Evolutionary conservation across 2,888 invertebrate genomes (phyloP), one percentile per base, ranked within the genome.

Genomic region (Mantis religiosa): DNA sequence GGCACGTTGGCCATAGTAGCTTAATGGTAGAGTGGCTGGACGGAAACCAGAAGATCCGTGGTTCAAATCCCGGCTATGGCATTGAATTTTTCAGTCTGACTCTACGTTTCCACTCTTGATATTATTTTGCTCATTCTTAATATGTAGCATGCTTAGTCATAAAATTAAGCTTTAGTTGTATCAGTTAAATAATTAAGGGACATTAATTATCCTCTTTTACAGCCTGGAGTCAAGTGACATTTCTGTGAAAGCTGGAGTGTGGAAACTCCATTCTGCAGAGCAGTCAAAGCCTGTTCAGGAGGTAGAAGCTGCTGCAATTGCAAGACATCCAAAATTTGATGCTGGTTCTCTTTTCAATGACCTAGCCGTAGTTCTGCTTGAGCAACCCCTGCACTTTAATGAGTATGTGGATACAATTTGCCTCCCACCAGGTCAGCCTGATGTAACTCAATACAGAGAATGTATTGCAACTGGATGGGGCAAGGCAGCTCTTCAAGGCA

Each of bases 391-490:
- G 30, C 93, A 95, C 87, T 94, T 96, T 85, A 95, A 96, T 85
- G 95, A 95, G 90, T 97, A 97, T 91, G 95, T 98, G 87, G 96
- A 95, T 91, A 95, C 96, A 0, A 95, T 97, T 83, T 97, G 97
- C 92, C 93, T 97, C 84, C 95, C 95, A 0, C 92, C 92, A 1
- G 9, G 4, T 4, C 82, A 41, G 28, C 81, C 81, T 30, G 82
- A 87, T 87, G 7, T 54, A 14, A 34, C n/a, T 9, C 87, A 34
- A 12, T 54, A 27, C 14, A 94, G 0, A 94, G 93, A 95, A 87
- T 97, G 97, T 91, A 95, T 97, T 9, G 95, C 96, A 0, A 97
- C 97, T 88, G 97, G 97, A 87, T 98, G 97, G 97, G 97, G 97
- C 91, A 97, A 97, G 92, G 94, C 95, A 90, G 96, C 97, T 8